Percentiles rank a stretch among this genome's conserved stretches.
Evolutionary conservation across 2,113 vertebrate species (phyloP).

Genomic region (Callospermophilus lateralis): DNA sequence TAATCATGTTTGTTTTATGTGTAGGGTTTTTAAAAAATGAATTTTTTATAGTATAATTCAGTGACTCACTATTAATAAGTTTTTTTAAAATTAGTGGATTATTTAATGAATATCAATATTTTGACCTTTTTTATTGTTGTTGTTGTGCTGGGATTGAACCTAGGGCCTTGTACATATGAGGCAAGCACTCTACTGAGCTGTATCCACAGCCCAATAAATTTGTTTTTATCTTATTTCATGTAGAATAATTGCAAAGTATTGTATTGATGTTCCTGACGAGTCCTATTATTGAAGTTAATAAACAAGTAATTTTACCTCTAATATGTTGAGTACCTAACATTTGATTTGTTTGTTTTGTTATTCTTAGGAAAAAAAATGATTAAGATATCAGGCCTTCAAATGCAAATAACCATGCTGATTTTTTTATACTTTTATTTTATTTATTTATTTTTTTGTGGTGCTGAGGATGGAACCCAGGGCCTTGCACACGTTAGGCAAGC

Average conservation of each 20-base stretch:
- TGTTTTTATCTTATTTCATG: constrained; percentile 35
- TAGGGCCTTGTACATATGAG: too few relatives aligned
- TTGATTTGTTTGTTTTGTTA: background rate
- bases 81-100: too few relatives aligned
- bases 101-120: too few relatives aligned
- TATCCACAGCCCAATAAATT: background rate
- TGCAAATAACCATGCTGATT: background rate
- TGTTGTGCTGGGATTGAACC: too few relatives aligned
- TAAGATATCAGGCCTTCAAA: constrained; percentile 21
- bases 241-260: constrained; percentile 8
- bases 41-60: constrained; percentile 28
- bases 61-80: background rate
- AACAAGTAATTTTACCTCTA: constrained; percentile 27
- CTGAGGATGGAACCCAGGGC: too few relatives aligned
- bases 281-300: constrained; percentile 55
- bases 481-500: too few relatives aligned
- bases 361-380: constrained; percentile 17
- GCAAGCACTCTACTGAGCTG: too few relatives aligned
- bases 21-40: constrained; percentile 23
- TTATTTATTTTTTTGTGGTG: too few relatives aligned
- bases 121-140: too few relatives aligned
- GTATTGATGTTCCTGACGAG: constrained; percentile 17
- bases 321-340: constrained; percentile 24
- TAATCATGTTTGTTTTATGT: constrained; percentile 19
- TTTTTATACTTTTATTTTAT: too few relatives aligned